Conservation (phyloP, 1,140 invertebrate species). For the Probaryconus sp. region DNA sequence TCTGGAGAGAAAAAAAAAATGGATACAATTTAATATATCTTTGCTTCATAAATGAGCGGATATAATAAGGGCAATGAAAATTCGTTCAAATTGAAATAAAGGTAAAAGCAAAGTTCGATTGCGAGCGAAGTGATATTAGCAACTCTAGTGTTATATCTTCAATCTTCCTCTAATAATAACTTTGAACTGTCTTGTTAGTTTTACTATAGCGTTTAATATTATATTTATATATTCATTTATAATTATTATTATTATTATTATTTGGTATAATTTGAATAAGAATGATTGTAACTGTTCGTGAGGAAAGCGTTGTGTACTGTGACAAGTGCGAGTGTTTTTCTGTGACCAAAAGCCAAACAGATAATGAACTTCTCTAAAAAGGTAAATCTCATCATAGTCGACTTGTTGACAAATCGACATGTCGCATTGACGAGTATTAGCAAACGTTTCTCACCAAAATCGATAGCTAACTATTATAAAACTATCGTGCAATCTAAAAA, state of each 20-base stretch:
- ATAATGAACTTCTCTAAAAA: conserved; percentile 70
- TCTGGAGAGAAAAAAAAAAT: no score
- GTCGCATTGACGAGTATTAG: conserved; percentile 54
- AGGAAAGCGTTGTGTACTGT: conserved; percentile 75
- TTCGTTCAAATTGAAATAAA: background rate
- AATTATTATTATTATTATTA: conserved; percentile 35
- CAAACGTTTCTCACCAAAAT: conserved; percentile 58
- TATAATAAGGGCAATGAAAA: background rate
- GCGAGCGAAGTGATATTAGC: background rate
- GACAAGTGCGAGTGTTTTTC: conserved; percentile 75
- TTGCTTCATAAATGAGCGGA: no score
- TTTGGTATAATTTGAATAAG: conserved; percentile 42
- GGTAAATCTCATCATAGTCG: conserved; percentile 60
- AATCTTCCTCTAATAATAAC: conserved; percentile 41
- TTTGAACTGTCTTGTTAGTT: conserved; percentile 20
- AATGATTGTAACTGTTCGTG: conserved; percentile 63
- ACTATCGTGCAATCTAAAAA: conserved; percentile 70
- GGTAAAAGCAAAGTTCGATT: conserved; percentile 3
- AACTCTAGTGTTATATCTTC: conserved; percentile 29
- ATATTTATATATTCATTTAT: no score
- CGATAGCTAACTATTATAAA: conserved; percentile 62
- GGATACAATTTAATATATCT: no score
- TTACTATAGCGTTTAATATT: conserved; percentile 38
- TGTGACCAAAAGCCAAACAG: conserved; percentile 77
- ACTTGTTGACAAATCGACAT: conserved; percentile 49